Conservation (phyloP, 2,113 vertebrate genomes). For the Nycticebus coucang region DNA sequence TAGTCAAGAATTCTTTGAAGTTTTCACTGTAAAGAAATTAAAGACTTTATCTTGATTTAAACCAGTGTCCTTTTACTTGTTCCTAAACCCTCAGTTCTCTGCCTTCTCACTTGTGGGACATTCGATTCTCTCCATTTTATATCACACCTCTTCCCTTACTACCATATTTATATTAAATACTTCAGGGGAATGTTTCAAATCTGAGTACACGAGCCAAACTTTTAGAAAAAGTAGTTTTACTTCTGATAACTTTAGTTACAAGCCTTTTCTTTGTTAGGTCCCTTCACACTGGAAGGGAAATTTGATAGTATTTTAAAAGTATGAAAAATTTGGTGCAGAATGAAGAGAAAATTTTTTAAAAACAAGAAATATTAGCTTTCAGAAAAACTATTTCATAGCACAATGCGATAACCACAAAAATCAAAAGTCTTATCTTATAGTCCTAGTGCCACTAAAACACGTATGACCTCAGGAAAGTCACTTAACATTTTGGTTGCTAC, state of each 20-base stretch:
- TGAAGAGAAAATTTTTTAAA: background rate
- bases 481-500: background rate
- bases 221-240: background rate
- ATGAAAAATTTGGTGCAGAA: background rate
- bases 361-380: background rate
- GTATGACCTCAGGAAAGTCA: background rate
- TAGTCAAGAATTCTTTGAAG: background rate
- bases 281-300: background rate
- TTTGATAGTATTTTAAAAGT: background rate
- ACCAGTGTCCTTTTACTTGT: background rate
- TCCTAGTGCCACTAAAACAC: background rate
- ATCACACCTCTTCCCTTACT: background rate
- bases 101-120: background rate
- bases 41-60: slow-evolving; percentile 28
- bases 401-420: background rate
- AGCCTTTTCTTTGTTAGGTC: background rate
- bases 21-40: slow-evolving; percentile 23
- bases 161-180: background rate
- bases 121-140: background rate
- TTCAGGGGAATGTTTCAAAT: background rate
- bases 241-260: background rate
- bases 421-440: background rate
- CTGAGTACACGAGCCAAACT: background rate
- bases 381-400: background rate
- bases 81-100: background rate